Evolutionary conservation across 30 jellyfish, hydroid and myxozoan species (phyloP).

Genomic region (Rhopilema esculentum): DNA sequence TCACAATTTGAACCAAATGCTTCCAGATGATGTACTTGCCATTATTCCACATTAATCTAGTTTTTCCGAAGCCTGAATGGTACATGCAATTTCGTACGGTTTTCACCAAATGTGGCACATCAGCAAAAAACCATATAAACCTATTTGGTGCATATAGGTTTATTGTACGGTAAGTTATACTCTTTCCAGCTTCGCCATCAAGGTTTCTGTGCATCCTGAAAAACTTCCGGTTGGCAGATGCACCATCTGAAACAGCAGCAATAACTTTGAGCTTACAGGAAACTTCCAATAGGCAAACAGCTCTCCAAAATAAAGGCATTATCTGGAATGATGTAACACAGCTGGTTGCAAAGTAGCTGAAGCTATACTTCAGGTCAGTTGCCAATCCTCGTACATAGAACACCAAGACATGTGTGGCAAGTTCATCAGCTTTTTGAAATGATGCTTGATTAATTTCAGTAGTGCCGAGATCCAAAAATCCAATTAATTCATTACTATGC

Average conservation of each 20-base stretch:
- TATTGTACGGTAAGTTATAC: no score
- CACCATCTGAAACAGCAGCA: conserved; percentile 80
- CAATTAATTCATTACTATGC: conserved; percentile 82
- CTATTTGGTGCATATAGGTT: no score
- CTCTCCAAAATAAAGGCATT: conserved; percentile 77
- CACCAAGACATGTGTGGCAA: conserved; percentile 79
- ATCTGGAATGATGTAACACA: conserved; percentile 60
- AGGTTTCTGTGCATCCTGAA: conserved; percentile 39
- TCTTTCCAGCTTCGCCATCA: no score
- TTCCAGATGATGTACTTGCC: no score
- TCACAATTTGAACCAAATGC: no score
- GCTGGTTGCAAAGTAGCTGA: conserved; percentile 76
- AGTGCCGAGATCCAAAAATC: conserved; percentile 75
- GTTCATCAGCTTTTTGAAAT: conserved; percentile 47
- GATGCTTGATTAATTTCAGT: conserved; percentile 60
- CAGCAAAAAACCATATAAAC: no score
- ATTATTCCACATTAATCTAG: no score
- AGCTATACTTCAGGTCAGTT: conserved; percentile 57
- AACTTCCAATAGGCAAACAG: conserved; percentile 50
- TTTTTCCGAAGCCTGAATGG: no score
- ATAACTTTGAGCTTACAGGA: conserved; percentile 36
- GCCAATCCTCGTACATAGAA: conserved; percentile 55
- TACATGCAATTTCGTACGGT: no score
- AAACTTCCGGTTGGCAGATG: conserved; percentile 60
- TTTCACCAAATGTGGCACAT: no score